Conservation (phyloP, 2,797 vertebrate genomes). For the Hydrocynus forskahlii region DNA sequence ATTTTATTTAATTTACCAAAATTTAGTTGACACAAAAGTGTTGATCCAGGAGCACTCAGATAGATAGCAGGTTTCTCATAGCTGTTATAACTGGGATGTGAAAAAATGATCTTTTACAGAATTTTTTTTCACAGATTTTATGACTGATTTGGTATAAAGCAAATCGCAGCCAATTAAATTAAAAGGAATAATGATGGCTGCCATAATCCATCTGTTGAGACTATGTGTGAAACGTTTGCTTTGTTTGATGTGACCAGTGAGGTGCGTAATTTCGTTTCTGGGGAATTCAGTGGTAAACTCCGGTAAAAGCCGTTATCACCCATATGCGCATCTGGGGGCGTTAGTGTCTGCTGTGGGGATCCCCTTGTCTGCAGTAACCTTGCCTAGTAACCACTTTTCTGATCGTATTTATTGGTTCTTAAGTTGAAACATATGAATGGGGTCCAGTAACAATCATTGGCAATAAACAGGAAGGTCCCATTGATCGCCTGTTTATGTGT, state of each 20-base stretch:
- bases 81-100: no score
- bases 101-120: no score
- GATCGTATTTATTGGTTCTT: slow-evolving; percentile 39
- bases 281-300: slow-evolving; percentile 62
- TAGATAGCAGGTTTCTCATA: no score
- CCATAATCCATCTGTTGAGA: neutral
- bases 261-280: slow-evolving; percentile 52
- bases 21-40: no score
- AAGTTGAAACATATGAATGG: slow-evolving; percentile 10
- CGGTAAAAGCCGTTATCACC: slow-evolving; percentile 46
- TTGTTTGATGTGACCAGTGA: slow-evolving; percentile 49
- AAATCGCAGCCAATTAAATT: slow-evolving; percentile 12
- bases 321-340: slow-evolving; percentile 37
- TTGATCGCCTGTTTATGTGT: slow-evolving; percentile 18
- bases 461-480: slow-evolving; percentile 16
- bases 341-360: slow-evolving; percentile 53
- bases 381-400: slow-evolving; percentile 16
- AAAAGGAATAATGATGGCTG: neutral
- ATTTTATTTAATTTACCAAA: no score
- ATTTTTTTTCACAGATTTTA: neutral
- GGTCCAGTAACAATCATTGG: slow-evolving; percentile 35
- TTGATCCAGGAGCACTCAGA: no score
- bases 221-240: slow-evolving; percentile 44
- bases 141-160: neutral
- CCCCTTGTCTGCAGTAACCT: slow-evolving; percentile 42